A percentile compares a stretch with the other conserved stretches of the same genome.
Conservation (phyloP, 2,113 vertebrate genomes). For the Donacobius atricapilla region DNA sequence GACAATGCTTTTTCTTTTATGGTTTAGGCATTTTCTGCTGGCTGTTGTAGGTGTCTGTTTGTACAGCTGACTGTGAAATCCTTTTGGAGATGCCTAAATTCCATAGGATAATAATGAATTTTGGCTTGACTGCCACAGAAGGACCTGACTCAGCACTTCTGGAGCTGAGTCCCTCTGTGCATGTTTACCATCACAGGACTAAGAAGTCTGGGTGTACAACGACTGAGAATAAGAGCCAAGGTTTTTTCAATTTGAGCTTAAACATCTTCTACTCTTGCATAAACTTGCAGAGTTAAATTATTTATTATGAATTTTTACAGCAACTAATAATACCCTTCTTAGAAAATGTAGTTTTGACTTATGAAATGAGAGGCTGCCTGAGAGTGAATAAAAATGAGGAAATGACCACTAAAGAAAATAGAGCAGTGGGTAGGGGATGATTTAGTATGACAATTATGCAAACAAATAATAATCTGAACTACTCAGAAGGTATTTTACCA, state of each 20-base stretch:
- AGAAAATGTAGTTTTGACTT: not conserved
- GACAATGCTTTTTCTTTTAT: not conserved
- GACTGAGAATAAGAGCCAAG: not conserved
- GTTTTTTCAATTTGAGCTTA: not conserved
- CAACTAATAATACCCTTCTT: not conserved
- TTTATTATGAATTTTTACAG: not conserved
- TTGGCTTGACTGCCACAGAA: not conserved
- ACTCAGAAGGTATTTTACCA: not conserved
- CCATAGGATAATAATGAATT: not conserved
- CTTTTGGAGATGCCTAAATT: not conserved
- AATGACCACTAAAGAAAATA: conserved; percentile 13
- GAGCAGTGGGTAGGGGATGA: not conserved
- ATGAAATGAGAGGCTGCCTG: not conserved
- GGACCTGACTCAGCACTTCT: not conserved
- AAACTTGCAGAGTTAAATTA: not conserved
- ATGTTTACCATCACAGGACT: not conserved
- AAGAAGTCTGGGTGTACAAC: not conserved
- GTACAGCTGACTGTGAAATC: accelerated
- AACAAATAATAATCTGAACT: conserved; percentile 17
- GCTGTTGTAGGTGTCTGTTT: not conserved
- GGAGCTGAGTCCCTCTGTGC: not conserved
- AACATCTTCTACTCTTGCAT: not conserved
- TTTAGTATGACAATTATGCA: conserved; percentile 1
- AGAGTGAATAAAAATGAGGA: conserved; percentile 9
- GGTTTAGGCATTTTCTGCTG: not conserved